Base-by-base conservation (phyloP, 2,797 vertebrate genomes). In the Eutrigla gurnardus region DNA sequence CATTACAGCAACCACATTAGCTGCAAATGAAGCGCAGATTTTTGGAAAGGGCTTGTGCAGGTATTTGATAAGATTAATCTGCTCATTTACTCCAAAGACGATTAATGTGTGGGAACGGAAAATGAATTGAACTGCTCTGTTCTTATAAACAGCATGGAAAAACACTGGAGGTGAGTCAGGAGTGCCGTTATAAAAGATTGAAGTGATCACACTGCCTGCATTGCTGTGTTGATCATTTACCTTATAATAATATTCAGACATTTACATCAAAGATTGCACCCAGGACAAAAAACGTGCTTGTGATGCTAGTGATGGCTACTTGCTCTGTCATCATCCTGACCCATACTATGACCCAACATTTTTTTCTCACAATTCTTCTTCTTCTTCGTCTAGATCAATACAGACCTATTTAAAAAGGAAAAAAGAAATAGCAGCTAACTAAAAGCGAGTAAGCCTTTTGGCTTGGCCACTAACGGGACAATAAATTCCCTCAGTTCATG, bases 11-110 rank as follows among this genome's bases (percentile, higher is more conserved):
- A 76, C 53, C 54, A 62, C 73, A 81, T 72, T 55, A 82, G 25
- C 61, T 70, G 50, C 45, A 86, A 91, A 89, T 85, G 15, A 81
- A 65, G 35, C 73, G 63, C 83, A 91, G 79, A 59, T 80, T 86
- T 79, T 73, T 83, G 81, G 47, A 79, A 12, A 9, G 25, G 46
- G n/a, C 15, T 17, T 45, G n/a, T 9, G 55, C 18, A 82, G 74
- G 82, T 81, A 71, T 67, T 75, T 64, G 73, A 86, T 75, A 65
- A 84, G 46, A 78, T 6, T 50, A 77, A 72, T 74, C 53, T 57
- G 45, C 35, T 62, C 37, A 67, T 37, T 43, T 39, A 77, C 75
- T 47, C 63, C 57, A 73, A 62, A 77, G 36, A 62, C 7, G 32
- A 75, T 54, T 42, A 32, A 60, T 55, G 36, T 37, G 75, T 78